phyloP scores from a whole-genome alignment of 2,113 vertebrate genomes.

The Zapus hudsonius region DNA sequence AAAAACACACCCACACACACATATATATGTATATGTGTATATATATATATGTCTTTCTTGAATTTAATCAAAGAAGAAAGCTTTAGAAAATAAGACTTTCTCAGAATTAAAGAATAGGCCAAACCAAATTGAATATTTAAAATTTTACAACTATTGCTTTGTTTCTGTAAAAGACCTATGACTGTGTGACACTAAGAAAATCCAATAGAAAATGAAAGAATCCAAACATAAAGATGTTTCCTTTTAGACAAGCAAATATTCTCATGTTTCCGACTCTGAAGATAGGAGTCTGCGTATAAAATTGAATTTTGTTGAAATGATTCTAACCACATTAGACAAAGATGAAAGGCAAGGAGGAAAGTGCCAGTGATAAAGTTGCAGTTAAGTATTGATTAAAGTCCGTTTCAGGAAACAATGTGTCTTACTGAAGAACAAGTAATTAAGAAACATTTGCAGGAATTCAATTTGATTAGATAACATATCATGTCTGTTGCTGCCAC shows the following conservation, averaged over 20 bases:
- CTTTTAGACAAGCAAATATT: background rate
- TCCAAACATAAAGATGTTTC: slow-evolving; percentile 30
- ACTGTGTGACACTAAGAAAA: background rate
- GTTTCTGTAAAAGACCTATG: background rate
- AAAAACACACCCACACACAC: no score
- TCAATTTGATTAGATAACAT: background rate
- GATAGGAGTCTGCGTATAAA: slow-evolving; percentile 24
- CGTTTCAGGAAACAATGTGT: background rate
- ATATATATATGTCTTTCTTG: background rate
- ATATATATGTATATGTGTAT: background rate
- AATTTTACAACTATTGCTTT: background rate
- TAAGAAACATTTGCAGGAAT: background rate
- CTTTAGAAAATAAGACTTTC: background rate
- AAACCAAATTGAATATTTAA: background rate
- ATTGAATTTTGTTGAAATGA: slow-evolving; percentile 33
- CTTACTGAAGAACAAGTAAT: background rate
- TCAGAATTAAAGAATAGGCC: background rate
- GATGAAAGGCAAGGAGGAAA: slow-evolving; percentile 1
- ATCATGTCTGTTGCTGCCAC: background rate
- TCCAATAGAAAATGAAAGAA: slow-evolving; percentile 1
- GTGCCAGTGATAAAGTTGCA: slow-evolving; percentile 26
- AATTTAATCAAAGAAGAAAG: slow-evolving; percentile 1
- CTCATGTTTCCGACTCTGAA: slow-evolving; percentile 30
- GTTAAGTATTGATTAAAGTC: slow-evolving; percentile 29
- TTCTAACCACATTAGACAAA: slow-evolving; percentile 15